Base-by-base conservation (phyloP, 2,888 invertebrate genomes). In the Cataglyphis cursor region DNA sequence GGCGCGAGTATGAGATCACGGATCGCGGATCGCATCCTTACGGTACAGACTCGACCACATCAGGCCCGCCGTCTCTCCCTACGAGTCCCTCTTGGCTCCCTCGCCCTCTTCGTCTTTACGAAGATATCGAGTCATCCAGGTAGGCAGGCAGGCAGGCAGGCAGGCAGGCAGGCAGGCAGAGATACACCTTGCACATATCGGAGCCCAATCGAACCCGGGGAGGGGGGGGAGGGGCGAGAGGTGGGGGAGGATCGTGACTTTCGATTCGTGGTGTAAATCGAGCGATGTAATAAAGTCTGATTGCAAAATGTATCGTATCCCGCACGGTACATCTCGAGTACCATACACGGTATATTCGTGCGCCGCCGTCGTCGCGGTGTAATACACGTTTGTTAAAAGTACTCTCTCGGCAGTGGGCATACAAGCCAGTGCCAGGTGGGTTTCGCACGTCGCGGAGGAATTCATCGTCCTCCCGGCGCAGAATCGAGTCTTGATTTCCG, bases 21-120 rank as follows among this genome's bases (percentile, higher is more conserved):
- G 28, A 28, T 28, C 83, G 87, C 85, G 87, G 89, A 88, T 92
- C 90, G 86, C 84, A 90, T 89, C 84, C 90, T 90, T 82, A 88
- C 85, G 87, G 85, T 82, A 85, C 80, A 80, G 78, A 31, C 54
- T 5, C 73, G 78, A 72, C 70, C 28, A 80, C 75, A 61, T 75
- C 62, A 59, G 41, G 38, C 24, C 35, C 76, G n/a, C 44, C 31
- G 35, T 31, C 31, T 62, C 54, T 68, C 59, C 31, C 66, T n/a
- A 31, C 44, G 61, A 66, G 4, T 15, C 15, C 59, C 31, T 28
- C 41, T 57, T 68, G 15, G 10, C 28, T 24, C 28, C 28, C 41
- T 51, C n/a, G 51, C 8, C 51, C 38, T 15, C 28, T 31, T 35
- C 21, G 18, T 5, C 38, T 41, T 51, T 73, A 66, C 41, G 73